A percentile compares a stretch with the other conserved stretches of the same genome.
Conservation (phyloP, 1,140 invertebrate species). For the Leucophenga varia region DNA sequence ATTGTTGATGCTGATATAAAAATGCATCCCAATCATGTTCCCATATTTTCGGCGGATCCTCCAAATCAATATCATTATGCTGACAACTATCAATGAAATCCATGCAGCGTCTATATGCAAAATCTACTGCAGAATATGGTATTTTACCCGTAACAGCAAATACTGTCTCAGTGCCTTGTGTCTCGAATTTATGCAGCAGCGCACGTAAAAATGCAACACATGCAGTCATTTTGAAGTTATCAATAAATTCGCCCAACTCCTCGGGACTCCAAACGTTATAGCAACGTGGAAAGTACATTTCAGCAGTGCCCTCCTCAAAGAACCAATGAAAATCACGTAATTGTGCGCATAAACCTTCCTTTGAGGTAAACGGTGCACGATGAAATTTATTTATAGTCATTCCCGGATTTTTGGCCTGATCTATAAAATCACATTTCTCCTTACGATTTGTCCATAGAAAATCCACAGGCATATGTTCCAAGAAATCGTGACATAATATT, state of each 20-base stretch:
- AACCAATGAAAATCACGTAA: constrained; percentile 88
- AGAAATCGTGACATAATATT: constrained; percentile 66
- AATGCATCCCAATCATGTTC: constrained; percentile 86
- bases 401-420: constrained; percentile 52
- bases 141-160: constrained; percentile 66
- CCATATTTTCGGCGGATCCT: constrained; percentile 69
- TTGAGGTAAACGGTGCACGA: constrained; percentile 84
- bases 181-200: constrained; percentile 64
- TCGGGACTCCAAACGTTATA: constrained; percentile 84
- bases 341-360: constrained; percentile 82
- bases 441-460: constrained; percentile 86
- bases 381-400: constrained; percentile 64
- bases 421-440: constrained; percentile 66
- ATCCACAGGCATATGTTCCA: constrained; percentile 73
- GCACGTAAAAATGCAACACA: constrained; percentile 81
- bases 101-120: constrained; percentile 74
- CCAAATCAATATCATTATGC: constrained; percentile 84
- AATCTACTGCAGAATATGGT: constrained; percentile 73
- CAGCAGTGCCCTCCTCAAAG: constrained; percentile 76
- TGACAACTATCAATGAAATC: constrained; percentile 74
- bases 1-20: constrained; percentile 71
- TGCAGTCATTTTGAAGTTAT: constrained; percentile 86
- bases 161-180: constrained; percentile 61
- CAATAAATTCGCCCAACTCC: constrained; percentile 83
- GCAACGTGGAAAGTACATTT: constrained; percentile 82